Evolutionary conservation across 1,140 invertebrate genomes (phyloP).

Genomic region (Grapholita molesta): DNA sequence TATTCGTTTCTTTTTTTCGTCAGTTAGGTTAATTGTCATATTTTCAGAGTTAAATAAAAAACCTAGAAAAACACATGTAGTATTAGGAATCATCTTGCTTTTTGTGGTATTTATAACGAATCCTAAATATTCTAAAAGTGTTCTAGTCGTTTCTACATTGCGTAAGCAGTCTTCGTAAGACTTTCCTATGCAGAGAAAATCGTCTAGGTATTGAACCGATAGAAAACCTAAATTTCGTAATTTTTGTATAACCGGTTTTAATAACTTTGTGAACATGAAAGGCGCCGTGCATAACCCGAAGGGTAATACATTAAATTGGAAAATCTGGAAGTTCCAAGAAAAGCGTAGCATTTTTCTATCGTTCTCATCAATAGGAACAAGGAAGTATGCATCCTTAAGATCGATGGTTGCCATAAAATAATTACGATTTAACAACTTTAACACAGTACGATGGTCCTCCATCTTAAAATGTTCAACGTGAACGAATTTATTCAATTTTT

Average conservation of each 20-base stretch:
- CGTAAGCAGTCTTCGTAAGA: background rate
- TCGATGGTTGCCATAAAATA: conserved; percentile 23
- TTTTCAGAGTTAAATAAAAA: conserved; percentile 17
- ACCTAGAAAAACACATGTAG: conserved; percentile 12
- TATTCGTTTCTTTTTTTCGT: conserved; percentile 17
- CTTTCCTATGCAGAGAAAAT: conserved; percentile 18
- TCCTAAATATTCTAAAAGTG: background rate
- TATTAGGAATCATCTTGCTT: background rate
- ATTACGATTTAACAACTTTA: background rate
- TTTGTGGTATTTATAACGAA: conserved; percentile 19
- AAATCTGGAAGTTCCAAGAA: conserved; percentile 6
- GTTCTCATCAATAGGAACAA: background rate
- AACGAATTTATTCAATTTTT: conserved; percentile 23
- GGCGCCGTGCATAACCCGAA: conserved; percentile 18
- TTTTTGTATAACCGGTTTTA: conserved; percentile 18
- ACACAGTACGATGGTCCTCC: conserved; percentile 21
- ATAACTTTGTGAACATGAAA: conserved; percentile 16
- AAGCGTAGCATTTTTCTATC: conserved; percentile 16
- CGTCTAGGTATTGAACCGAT: conserved; percentile 18
- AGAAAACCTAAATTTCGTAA: conserved; percentile 7
- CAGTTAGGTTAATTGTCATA: conserved; percentile 9
- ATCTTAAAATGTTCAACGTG: conserved; percentile 19
- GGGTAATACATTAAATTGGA: conserved; percentile 16
- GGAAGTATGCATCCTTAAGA: conserved; percentile 21
- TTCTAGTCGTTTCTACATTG: conserved; percentile 4